phyloP scores from a whole-genome alignment of 1,140 invertebrate genomes.

The Arion vulgaris region DNA sequence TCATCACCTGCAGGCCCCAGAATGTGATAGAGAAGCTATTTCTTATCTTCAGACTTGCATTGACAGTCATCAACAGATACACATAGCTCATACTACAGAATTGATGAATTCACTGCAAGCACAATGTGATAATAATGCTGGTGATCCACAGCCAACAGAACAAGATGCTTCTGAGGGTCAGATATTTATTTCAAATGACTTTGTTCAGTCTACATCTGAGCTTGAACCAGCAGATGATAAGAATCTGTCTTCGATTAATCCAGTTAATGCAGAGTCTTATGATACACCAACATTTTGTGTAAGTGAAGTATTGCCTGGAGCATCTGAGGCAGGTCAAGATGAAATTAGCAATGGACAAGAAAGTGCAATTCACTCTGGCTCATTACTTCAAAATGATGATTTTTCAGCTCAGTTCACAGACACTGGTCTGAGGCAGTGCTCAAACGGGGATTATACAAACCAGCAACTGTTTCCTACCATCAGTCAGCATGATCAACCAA shows the following conservation, averaged over 20 bases:
- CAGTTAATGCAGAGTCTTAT: not conserved
- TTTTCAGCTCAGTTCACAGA: not conserved
- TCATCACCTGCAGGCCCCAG: slow-evolving; percentile 21
- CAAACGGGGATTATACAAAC: not conserved
- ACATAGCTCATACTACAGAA: not conserved
- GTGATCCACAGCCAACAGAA: not conserved
- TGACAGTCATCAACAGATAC: not conserved
- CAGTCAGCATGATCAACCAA: not conserved
- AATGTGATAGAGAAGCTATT: slow-evolving; percentile 33
- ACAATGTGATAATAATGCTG: not conserved
- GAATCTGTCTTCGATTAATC: not conserved
- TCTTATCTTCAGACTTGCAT: not conserved
- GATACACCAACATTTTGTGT: not conserved
- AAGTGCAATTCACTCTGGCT: not conserved
- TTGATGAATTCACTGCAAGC: not conserved
- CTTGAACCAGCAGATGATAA: not conserved
- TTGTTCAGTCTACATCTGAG: not conserved
- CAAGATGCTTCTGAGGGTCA: not conserved
- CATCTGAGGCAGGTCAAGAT: not conserved
- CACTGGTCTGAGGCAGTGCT: not conserved
- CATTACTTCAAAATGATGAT: not conserved
- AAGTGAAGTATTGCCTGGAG: not conserved
- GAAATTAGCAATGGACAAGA: not conserved
- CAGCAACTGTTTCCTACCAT: not conserved
- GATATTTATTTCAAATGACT: not conserved